Percentiles rank a stretch among this genome's conserved stretches.
phyloP scores from a whole-genome alignment of 2,113 vertebrate species.

The Microcebus ravelobensis region DNA sequence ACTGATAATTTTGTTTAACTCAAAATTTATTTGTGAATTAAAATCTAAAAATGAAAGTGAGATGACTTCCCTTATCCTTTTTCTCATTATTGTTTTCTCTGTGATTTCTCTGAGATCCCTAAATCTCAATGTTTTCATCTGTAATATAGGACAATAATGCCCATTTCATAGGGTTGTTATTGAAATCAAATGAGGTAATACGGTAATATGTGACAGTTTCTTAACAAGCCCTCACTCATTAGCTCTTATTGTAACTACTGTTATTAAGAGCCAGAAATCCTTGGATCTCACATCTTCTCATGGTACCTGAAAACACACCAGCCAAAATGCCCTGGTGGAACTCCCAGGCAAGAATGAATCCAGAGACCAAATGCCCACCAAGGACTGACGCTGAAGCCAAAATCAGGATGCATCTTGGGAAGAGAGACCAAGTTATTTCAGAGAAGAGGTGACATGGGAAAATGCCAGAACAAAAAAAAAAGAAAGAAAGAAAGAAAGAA shows the following conservation, averaged over 20 bases:
- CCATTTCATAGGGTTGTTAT: neutral
- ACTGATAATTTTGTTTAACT: slow-evolving; percentile 7
- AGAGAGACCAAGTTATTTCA: neutral
- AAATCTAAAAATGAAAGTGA: neutral
- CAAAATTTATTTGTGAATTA: slow-evolving; percentile 30
- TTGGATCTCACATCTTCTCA: neutral
- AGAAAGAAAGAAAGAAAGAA: neutral
- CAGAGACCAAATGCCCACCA: neutral
- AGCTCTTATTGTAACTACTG: neutral
- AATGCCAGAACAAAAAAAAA: neutral
- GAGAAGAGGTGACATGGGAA: neutral
- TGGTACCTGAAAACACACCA: neutral
- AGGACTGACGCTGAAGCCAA: neutral
- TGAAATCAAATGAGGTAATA: neutral
- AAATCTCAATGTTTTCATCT: neutral
- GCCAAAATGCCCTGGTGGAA: neutral
- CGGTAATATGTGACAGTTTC: neutral
- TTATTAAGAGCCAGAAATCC: neutral
- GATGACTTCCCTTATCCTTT: neutral
- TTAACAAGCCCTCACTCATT: neutral
- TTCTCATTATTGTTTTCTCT: neutral
- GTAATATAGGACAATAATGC: neutral
- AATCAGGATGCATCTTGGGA: neutral
- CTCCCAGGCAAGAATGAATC: neutral
- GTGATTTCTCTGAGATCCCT: neutral